These are phyloP conservation scores for Caenorhabditis elegans DNA, from an alignment of 1,140 invertebrate genomes.

Conservation along the genomic window DNA sequence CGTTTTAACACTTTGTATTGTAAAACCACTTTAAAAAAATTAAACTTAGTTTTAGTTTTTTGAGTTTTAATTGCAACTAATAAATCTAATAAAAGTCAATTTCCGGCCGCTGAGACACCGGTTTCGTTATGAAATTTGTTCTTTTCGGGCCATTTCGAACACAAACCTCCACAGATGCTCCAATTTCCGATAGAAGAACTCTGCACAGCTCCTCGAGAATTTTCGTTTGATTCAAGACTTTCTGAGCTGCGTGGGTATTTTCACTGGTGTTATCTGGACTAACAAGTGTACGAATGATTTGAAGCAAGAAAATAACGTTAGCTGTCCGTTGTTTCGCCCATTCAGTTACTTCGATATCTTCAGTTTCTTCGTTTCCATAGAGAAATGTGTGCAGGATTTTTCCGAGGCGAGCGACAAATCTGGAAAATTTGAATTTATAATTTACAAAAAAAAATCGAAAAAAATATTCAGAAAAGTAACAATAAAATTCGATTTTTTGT, in stretches of 20 bases:
- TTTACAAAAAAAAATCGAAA: neutral
- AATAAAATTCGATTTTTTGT: no score
- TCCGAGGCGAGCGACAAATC: constrained; percentile 84
- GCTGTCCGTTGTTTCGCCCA: constrained; percentile 93
- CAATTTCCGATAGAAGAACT: constrained; percentile 80
- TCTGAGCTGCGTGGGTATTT: constrained; percentile 81
- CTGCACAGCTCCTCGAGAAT: constrained; percentile 74
- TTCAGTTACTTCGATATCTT: constrained; percentile 69
- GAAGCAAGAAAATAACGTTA: constrained; percentile 86
- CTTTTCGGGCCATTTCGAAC: no score
- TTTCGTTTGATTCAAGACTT: constrained; percentile 80
- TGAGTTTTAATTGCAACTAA: no score
- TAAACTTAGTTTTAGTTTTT: no score
- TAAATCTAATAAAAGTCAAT: no score
- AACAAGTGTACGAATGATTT: constrained; percentile 81
- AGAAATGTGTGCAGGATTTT: constrained; percentile 75
- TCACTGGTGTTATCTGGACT: constrained; percentile 78
- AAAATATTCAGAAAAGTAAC: no score
- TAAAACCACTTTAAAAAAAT: no score
- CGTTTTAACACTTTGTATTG: no score
- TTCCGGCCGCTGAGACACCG: no score
- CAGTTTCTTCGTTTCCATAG: constrained; percentile 73
- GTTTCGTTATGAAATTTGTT: no score
- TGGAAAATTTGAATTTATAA: constrained; percentile 36
- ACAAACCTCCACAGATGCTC: constrained; percentile 95